Evolutionary conservation across 2,888 invertebrate genomes (phyloP).

Genomic region (Caenorhabditis macrosperma): DNA sequence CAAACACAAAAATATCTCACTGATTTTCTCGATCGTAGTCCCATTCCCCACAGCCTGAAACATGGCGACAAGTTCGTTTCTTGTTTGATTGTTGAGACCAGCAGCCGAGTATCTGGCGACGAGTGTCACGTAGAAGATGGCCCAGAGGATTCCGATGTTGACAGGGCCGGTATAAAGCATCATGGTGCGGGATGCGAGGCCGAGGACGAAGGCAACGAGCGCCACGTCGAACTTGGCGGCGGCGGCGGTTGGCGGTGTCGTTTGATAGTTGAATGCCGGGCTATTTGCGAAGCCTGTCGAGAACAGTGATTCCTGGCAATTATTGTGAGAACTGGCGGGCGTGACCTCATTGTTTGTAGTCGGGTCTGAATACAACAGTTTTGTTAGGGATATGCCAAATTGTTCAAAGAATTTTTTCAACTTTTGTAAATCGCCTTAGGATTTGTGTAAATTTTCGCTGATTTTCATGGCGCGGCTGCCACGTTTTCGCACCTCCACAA

Average conservation of each 20-base stretch:
- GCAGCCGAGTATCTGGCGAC: slow-evolving; percentile 41
- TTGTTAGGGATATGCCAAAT: background rate
- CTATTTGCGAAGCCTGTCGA: slow-evolving; percentile 25
- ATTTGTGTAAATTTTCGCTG: background rate
- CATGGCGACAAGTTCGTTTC: slow-evolving; percentile 38
- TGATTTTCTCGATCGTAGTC: slow-evolving; percentile 31
- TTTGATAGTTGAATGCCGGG: slow-evolving; percentile 1
- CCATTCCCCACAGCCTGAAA: slow-evolving; percentile 44
- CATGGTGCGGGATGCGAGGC: slow-evolving; percentile 34
- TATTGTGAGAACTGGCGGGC: slow-evolving; percentile 3
- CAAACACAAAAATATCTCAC: slow-evolving; percentile 9
- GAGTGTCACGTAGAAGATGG: slow-evolving; percentile 46
- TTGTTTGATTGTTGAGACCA: slow-evolving; percentile 34
- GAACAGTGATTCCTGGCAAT: too few relatives aligned
- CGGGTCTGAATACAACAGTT: background rate
- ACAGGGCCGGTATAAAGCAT: slow-evolving; percentile 53
- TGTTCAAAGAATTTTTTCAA: background rate
- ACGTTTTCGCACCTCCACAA: too few relatives aligned
- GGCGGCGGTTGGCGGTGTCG: background rate
- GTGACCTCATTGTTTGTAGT: background rate
- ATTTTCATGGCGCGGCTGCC: too few relatives aligned
- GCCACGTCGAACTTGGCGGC: slow-evolving; percentile 23
- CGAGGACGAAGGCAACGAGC: slow-evolving; percentile 34
- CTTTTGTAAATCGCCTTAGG: background rate
- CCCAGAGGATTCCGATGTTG: slow-evolving; percentile 53